Evolutionary conservation across 1,140 invertebrate species (phyloP).

Genomic region (Batillaria attramentaria): DNA sequence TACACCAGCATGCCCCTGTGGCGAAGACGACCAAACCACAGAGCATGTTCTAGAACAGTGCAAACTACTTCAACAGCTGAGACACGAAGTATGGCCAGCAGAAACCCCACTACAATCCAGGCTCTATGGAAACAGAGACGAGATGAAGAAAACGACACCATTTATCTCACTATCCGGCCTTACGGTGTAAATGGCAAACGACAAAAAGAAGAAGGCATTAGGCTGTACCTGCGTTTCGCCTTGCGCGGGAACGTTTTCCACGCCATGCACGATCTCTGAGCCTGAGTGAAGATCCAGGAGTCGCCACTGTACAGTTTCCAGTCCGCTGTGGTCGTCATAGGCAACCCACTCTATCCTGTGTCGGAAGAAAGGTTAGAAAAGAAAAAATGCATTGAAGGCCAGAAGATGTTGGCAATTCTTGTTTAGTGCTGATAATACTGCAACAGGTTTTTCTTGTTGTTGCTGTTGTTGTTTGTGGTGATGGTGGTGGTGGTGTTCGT

Average conservation of each 20-base stretch:
- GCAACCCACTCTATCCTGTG: constrained; percentile 52
- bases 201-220: background rate
- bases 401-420: background rate
- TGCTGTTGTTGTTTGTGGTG: no score
- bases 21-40: no score
- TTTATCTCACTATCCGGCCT: no score
- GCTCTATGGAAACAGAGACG: background rate
- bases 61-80: no score
- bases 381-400: background rate
- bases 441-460: background rate
- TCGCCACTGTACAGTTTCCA: constrained; percentile 45
- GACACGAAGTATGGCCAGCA: no score
- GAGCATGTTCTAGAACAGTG: no score
- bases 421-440: background rate
- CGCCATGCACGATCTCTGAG: constrained; percentile 41
- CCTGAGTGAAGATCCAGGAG: constrained; percentile 44
- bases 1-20: no score
- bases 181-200: no score
- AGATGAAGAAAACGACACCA: background rate
- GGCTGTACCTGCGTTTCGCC: constrained; percentile 29
- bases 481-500: no score
- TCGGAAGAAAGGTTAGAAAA: constrained; percentile 5
- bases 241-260: constrained; percentile 38
- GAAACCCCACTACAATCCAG: no score
- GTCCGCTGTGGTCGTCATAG: constrained; percentile 50